Evolutionary conservation across 2,888 invertebrate genomes (phyloP), one percentile per base, ranked within the genome.

Genomic region (Boloria selene): DNA sequence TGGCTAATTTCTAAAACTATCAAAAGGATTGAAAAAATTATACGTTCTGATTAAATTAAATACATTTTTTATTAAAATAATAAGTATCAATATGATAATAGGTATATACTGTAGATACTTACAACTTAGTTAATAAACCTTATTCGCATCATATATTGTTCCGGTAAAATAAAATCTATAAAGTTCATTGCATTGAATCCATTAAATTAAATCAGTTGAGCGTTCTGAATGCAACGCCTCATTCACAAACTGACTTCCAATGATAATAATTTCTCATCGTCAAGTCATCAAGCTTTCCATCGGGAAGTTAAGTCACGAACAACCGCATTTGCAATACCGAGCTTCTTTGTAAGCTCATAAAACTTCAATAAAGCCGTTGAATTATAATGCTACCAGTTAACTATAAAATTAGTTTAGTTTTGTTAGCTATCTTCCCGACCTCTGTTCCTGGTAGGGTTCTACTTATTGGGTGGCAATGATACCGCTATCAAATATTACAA

Each of bases 301-400:
- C 84, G 82, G 84, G 84, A 82, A 90, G 86, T 90, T 82, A 75
- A 86, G 87, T 90, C 89, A 88, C 88, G 88, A 77, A 65, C 75
- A 72, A 69, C 59, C 80, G 78, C 83, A 87, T 86, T 86, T 80
- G 86, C 86, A 79, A 88, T 88, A 86, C 89, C 61, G 70, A 69
- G 78, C 87, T 86, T 85, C 86, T 84, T 83, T 80, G 87, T 85
- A 83, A 83, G 77, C 82, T 85, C 83, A 84, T 90, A 88, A 90
- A 90, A 90, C 84, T 87, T 90, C 89, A 89, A 88, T 88, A 78
- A 83, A 79, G 82, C 88, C 90, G 86, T 84, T 80, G 85, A 85
- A 89, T 90, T 87, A 82, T 80, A 87, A 90, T 87, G 84, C 85
- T 73, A 65, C 72, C 69, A 71, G 79, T 72, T n/a, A 74, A 78